Conservation (phyloP, 1,140 invertebrate species). For the Phthorimaea operculella region DNA sequence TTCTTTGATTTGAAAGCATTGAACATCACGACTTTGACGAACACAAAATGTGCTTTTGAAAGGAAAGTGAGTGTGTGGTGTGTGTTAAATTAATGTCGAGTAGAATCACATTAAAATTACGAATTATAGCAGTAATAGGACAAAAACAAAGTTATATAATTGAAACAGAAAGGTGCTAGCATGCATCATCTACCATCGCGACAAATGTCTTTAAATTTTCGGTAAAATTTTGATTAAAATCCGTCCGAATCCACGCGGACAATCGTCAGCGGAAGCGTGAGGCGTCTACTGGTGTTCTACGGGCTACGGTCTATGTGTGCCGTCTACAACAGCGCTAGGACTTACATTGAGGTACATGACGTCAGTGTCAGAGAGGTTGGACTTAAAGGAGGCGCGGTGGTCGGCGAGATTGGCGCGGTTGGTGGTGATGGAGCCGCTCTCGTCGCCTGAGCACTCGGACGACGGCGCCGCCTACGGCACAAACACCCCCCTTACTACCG, state of each 20-base stretch:
- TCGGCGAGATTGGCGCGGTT: slow-evolving; percentile 75
- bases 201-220: slow-evolving; percentile 10
- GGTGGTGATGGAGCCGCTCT: slow-evolving; percentile 83
- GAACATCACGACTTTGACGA: no score
- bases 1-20: no score
- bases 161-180: not conserved
- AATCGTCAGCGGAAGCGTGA: slow-evolving; percentile 10
- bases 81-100: no score
- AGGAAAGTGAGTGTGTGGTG: no score
- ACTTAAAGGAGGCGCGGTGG: slow-evolving; percentile 73
- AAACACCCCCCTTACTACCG: slow-evolving; percentile 19
- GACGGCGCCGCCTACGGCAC: slow-evolving; percentile 70
- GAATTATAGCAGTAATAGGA: no score
- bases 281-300: no score
- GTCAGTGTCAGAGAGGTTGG: slow-evolving; percentile 94
- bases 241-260: slow-evolving; percentile 7
- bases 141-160: no score
- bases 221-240: slow-evolving; percentile 11
- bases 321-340: slow-evolving; percentile 38
- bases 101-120: no score
- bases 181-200: slow-evolving; percentile 11
- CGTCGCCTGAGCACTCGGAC: slow-evolving; percentile 73
- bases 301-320: not conserved
- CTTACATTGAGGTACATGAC: slow-evolving; percentile 89
- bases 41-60: no score